Base-by-base conservation (phyloP, 1,140 invertebrate genomes). In the Leptopilina clavipes region DNA sequence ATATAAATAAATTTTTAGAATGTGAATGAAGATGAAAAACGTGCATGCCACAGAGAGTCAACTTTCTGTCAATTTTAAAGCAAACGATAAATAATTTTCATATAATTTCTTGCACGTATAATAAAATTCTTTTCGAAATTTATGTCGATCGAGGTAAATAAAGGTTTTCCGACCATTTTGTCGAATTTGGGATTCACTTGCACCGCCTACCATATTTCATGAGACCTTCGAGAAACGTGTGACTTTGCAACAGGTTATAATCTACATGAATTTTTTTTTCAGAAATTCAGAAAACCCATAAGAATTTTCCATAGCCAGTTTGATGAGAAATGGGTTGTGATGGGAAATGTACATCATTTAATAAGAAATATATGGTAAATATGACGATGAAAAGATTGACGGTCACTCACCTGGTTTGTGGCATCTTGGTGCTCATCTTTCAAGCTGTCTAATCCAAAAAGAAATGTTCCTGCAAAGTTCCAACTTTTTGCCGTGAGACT, bases 321-420 rank as follows among this genome's bases (percentile, higher is more conserved):
- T 31, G 14, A 11, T 22, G n/a, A 12, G 9, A 31, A 37, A 37
- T 8, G 12, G 8, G 1, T 31, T 65, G 12, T 31, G 2, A 31
- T 19, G 3, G 12, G 0, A 1, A 77, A 73, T 72, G 75, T 22
- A 17, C 10, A 54, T 54, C 72, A 75, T 78, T 78, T 17, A 18
- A 1, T 5, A 10, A 0, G 19, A 59, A 76, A 80, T 76, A 73
- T 25, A 10, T 8, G n/a, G 19, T 76, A 80, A 17, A 81, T 81
- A 72, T 73, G 56, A 18, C 43, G 12, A 31, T 17, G 19, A 80
- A 86, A 83, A 74, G 72, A 81, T 82, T 72, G 40, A 72, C 40
- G 45, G 74, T 72, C 22, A 80, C 88, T 88, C 79, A 90, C 89
- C 89, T 89, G 19, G 86, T 87, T 77, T 88, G 86, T 80, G 89